Evolutionary conservation across 2,113 vertebrate genomes (phyloP).

Genomic region (Pygathrix nemaeus): DNA sequence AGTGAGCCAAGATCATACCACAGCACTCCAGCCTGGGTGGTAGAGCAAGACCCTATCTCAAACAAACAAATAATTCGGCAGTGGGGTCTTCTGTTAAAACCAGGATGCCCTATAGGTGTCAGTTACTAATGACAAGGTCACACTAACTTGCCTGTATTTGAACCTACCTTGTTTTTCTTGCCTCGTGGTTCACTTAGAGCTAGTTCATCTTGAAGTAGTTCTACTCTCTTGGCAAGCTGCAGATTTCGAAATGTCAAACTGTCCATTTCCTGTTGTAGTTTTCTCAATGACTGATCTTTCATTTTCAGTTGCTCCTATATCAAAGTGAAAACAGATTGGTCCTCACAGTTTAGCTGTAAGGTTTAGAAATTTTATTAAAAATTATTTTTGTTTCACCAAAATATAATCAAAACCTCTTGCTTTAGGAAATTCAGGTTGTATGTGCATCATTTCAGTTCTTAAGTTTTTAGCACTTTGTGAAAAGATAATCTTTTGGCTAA

Average conservation of each 20-base stretch:
- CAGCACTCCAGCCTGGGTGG: no score
- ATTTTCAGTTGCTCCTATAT: conserved; percentile 96
- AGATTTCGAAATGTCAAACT: conserved; percentile 98
- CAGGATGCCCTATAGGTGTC: neutral
- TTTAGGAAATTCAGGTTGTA: neutral
- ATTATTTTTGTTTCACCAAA: conserved; percentile 34
- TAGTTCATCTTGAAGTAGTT: conserved; percentile 96
- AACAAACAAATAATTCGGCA: neutral
- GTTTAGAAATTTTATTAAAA: neutral
- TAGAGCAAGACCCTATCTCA: no score
- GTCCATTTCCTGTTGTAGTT: conserved; percentile 99
- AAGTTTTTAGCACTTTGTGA: conserved; percentile 8
- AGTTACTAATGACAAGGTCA: neutral
- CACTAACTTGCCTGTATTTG: neutral
- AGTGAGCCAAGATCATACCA: no score
- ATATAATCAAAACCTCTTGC: conserved; percentile 25
- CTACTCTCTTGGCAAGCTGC: conserved; percentile 96
- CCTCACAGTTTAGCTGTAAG: conserved; percentile 6
- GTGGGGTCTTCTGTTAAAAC: neutral
- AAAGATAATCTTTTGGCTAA: conserved; percentile 36
- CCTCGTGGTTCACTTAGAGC: conserved; percentile 89
- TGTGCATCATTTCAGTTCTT: neutral
- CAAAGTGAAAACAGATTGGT: conserved; percentile 43
- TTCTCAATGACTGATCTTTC: conserved; percentile 95
- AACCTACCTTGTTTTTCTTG: conserved; percentile 94